Conservation (phyloP, 2,888 invertebrate genomes). For the Rhynchonema sp. region DNA sequence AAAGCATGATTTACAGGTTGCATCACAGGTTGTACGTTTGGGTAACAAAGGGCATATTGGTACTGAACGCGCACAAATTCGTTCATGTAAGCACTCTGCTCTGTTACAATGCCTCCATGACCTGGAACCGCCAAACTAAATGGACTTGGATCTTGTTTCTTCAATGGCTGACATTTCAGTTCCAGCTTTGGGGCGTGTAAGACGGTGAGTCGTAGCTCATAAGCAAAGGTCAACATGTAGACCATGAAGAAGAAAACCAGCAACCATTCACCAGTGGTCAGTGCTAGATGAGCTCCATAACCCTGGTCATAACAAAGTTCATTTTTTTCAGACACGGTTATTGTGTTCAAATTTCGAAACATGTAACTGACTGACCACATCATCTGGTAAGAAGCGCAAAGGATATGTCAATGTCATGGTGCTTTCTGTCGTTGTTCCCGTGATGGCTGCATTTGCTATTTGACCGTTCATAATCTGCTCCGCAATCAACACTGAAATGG, state of each 20-base stretch:
- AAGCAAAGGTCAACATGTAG: conserved; percentile 15
- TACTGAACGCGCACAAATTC: too few relatives aligned
- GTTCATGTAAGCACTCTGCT: too few relatives aligned
- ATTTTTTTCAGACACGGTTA: too few relatives aligned
- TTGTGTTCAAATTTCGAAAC: too few relatives aligned
- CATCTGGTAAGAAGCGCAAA: not conserved
- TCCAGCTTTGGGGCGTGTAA: not conserved
- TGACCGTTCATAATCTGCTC: not conserved
- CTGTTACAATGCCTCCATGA: too few relatives aligned
- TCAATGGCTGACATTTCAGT: not conserved
- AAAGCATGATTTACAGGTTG: too few relatives aligned
- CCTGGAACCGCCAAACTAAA: too few relatives aligned
- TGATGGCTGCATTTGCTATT: not conserved
- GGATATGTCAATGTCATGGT: not conserved
- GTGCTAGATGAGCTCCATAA: conserved; percentile 12
- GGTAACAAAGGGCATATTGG: too few relatives aligned
- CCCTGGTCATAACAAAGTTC: conserved; percentile 5
- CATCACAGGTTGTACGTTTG: too few relatives aligned
- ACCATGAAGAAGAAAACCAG: conserved; percentile 15
- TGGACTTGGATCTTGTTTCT: too few relatives aligned
- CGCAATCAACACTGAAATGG: not conserved
- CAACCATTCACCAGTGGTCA: conserved; percentile 14
- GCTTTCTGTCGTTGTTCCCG: not conserved
- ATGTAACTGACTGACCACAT: not conserved
- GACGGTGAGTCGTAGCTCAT: conserved; percentile 10